Conservation (phyloP, 2,888 invertebrate genomes). For the Opisthograptis luteolata region DNA sequence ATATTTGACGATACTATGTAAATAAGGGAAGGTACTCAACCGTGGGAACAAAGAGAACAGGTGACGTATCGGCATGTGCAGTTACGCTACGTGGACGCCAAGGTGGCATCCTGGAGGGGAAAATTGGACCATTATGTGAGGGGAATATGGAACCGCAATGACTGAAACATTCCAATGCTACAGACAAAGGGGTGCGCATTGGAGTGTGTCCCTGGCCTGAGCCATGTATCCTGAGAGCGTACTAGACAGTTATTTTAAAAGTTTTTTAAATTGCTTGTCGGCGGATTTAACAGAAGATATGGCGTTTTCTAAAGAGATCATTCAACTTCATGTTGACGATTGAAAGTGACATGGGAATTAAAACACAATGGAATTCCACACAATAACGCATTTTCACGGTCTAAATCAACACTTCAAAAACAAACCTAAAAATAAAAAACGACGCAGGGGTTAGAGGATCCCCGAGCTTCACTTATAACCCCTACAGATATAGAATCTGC, state of each 20-base stretch:
- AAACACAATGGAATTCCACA: too few relatives aligned
- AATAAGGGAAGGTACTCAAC: slow-evolving; percentile 39
- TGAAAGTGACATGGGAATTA: too few relatives aligned
- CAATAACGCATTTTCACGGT: background rate
- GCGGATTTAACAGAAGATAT: background rate
- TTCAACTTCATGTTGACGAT: too few relatives aligned
- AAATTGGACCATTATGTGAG: slow-evolving; percentile 26
- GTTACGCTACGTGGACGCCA: slow-evolving; percentile 65
- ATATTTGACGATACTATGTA: background rate
- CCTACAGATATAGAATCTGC: slow-evolving; percentile 36
- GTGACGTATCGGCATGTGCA: slow-evolving; percentile 72
- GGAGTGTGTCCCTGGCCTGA: slow-evolving; percentile 60
- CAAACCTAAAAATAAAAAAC: slow-evolving; percentile 25
- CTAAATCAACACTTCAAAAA: slow-evolving; percentile 2
- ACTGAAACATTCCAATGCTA: slow-evolving; percentile 48
- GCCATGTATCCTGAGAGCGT: slow-evolving; percentile 15
- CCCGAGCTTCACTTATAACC: slow-evolving; percentile 35
- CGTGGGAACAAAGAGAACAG: slow-evolving; percentile 75
- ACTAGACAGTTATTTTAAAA: too few relatives aligned
- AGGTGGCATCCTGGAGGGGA: slow-evolving; percentile 40
- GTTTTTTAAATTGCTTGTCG: background rate
- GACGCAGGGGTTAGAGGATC: slow-evolving; percentile 37
- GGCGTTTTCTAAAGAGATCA: too few relatives aligned
- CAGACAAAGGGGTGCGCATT: slow-evolving; percentile 63
- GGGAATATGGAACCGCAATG: slow-evolving; percentile 25